Base-by-base conservation (phyloP, 2,888 invertebrate species). In the Leucania comma region DNA sequence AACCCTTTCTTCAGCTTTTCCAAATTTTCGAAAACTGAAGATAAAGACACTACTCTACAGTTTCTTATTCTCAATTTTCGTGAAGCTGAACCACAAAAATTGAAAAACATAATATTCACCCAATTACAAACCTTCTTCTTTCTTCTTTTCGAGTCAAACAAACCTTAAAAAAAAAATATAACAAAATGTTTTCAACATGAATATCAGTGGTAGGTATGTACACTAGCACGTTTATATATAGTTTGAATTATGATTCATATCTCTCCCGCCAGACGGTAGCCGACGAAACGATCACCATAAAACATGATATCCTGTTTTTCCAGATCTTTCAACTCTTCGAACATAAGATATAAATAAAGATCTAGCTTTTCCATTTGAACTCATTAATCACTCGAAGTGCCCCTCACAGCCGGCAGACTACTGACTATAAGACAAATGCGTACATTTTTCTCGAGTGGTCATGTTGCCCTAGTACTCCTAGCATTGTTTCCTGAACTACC, bases 331-430 rank as follows among this genome's bases (percentile, higher is more conserved):
- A 32, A 68, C 29, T 80, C 51, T 68, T 73, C 72, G 68, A 79
- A 65, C 38, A 67, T 71, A 73, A 68, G 63, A 64, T 60, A 78
- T 76, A 80, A 80, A 83, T 82, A 72, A 69, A 77, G 71, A 72
- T 69, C 80, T 80, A 69, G 78, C 64, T 80, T 68, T 72, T 76
- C 68, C 80, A 76, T 78, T 64, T 72, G 22, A 60, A 48, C 68
- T 78, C 83, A 85, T 85, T 86, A 82, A 86, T 84, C 84, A 85
- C 80, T 56, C 54, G 53, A 59, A 83, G 85, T 82, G 80, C 79
- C 75, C 74, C 74, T 74, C 74, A 69, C 75, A 78, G 72, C 60
- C 68, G 60, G 53, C 63, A 50, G 64, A 72, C 73, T 73, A 71
- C 67, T 56, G 66, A 69, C 71, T 72, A 59, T 53, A 72, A 81